Conservation (phyloP, 2,797 vertebrate genomes). For the Artibeus lituratus region DNA sequence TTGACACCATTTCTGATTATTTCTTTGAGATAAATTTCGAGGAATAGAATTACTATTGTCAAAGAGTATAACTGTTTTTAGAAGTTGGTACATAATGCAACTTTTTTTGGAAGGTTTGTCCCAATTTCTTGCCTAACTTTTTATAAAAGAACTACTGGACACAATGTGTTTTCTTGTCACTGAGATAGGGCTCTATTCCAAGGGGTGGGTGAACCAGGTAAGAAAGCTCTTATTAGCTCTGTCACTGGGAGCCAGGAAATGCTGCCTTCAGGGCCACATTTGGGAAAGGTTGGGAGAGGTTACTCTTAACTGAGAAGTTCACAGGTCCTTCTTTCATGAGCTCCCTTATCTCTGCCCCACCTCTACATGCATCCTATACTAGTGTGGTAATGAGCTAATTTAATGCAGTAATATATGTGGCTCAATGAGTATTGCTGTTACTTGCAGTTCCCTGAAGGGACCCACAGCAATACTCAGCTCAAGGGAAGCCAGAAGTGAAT, state of each 20-base stretch:
- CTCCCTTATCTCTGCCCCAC: neutral
- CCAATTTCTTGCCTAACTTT: neutral
- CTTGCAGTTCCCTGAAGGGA: neutral
- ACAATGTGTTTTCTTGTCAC: neutral
- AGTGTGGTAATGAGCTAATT: neutral
- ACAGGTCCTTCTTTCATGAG: neutral
- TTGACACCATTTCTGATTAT: conserved; percentile 51
- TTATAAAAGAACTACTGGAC: neutral
- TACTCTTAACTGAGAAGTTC: no score
- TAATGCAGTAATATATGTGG: neutral
- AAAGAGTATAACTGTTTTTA: neutral
- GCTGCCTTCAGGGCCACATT: neutral
- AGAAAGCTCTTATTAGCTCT: neutral
- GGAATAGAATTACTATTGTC: neutral
- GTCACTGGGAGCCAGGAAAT: fast-evolving
- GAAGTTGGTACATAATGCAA: neutral
- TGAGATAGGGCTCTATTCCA: neutral
- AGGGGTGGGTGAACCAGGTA: neutral
- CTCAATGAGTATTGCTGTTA: no score
- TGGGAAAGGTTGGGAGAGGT: neutral
- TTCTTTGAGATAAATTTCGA: conserved; percentile 54
- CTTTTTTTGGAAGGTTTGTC: neutral
- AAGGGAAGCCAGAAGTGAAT: neutral
- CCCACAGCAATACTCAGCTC: neutral
- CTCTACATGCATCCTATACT: fast-evolving